phyloP scores from a whole-genome alignment of 2,797 vertebrate species.

The Cryptoprocta ferox region DNA sequence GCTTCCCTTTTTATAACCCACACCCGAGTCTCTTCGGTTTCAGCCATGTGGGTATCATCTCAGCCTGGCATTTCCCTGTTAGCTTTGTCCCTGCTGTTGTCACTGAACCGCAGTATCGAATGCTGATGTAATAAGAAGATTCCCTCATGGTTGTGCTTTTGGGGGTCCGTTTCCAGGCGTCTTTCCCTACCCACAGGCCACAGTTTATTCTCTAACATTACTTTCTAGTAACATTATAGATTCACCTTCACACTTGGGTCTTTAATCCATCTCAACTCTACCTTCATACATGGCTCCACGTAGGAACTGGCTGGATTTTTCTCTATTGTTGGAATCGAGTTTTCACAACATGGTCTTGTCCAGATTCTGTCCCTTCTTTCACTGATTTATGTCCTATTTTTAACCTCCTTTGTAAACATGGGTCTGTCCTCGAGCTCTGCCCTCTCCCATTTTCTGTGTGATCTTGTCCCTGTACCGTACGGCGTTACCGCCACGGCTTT shows the following conservation, averaged over 20 bases:
- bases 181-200: background rate
- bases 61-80: background rate
- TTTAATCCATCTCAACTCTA: background rate
- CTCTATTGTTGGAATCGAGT: background rate
- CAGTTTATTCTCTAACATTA: background rate
- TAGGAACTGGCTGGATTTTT: background rate
- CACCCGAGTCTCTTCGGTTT: background rate
- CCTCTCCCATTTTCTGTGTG: background rate
- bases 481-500: background rate
- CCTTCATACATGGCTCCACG: background rate
- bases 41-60: background rate
- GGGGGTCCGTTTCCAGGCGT: background rate
- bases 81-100: background rate
- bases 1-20: background rate
- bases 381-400: background rate
- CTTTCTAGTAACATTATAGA: background rate
- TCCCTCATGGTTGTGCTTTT: background rate
- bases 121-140: background rate
- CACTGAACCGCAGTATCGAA: background rate
- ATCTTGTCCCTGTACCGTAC: background rate
- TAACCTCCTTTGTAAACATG: background rate
- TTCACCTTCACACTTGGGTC: background rate
- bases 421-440: background rate
- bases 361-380: background rate
- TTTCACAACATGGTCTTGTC: background rate